Evolutionary conservation across 2,888 invertebrate species (phyloP), one percentile per base, ranked within the genome.

Genomic region (Teleogryllus oceanicus): DNA sequence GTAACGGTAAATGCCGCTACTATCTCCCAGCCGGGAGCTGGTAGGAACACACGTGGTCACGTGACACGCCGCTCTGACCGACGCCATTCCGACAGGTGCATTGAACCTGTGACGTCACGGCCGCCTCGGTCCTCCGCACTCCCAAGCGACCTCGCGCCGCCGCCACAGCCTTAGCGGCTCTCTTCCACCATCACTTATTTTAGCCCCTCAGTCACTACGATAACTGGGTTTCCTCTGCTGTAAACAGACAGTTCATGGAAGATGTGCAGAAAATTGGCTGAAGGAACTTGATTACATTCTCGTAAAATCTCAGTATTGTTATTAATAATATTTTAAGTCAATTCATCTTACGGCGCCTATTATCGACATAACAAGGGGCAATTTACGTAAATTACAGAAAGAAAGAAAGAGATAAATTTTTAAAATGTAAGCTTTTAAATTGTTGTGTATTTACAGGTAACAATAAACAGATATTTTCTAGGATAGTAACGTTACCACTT

Each of bases 1-100:
- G 62, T 62, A 62, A 62, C 62, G n/a, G 62, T 62, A 62, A 62
- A 62, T 62, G 62, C 62, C 62, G 62, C 62, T 62, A 62, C 62
- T 62, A 62, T 62, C 62, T 62, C n/a, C 62, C 62, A 62, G n/a
- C 62, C 62, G n/a, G 62, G 62, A 62, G 62, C 62, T 62, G 13
- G 62, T 62, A 62, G 62, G n/a, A 62, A 62, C 62, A 62, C n/a
- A 62, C 62, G 62, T 62, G 62, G 62, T 62, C 62, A 62, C 62
- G 62, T 62, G 62, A 62, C 62, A 62, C 62, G n/a, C 62, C 62
- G n/a, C 62, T 62, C 62, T 62, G 62, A 18, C 62, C 62, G 62
- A 62, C 62, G 62, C 62, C 62, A 62, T 62, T 62, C 62, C 62
- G 62, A 62, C 62, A 62, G 62, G 62, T 62, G 62, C 62, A 62